A percentile compares a stretch with the other conserved stretches of the same genome.
phyloP scores from a whole-genome alignment of 2,113 vertebrate species.

The Antechinus flavipes region DNA sequence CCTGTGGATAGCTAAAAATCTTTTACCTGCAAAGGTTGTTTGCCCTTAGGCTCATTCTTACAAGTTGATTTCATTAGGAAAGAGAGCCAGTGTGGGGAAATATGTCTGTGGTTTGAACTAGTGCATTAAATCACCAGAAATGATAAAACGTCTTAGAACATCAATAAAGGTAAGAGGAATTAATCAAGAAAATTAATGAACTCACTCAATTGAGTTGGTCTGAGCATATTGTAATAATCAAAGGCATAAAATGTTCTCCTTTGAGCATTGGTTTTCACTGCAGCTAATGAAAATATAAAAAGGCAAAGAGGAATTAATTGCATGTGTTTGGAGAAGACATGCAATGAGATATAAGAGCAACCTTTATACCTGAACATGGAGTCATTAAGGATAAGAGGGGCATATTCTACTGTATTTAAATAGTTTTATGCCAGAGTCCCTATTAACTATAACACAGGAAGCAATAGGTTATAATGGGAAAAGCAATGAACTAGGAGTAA shows the following conservation, averaged over 20 bases:
- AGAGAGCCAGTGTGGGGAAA: neutral
- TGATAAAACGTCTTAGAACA: conserved; percentile 43
- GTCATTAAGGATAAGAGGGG: neutral
- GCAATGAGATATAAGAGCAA: neutral
- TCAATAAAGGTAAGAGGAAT: conserved; percentile 31
- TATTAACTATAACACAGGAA: neutral
- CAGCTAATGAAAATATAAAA: conserved; percentile 43
- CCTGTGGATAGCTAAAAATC: rapidly evolving
- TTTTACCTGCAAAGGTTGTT: neutral
- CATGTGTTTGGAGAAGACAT: neutral
- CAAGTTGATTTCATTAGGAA: neutral
- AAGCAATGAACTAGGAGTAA: neutral
- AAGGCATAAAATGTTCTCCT: conserved; percentile 41
- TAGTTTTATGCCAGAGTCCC: neutral
- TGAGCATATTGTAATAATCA: conserved; percentile 52
- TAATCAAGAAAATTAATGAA: conserved; percentile 65
- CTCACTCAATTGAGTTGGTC: conserved; percentile 41
- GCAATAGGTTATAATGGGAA: neutral
- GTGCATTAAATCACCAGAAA: conserved; percentile 1
- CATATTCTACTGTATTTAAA: neutral
- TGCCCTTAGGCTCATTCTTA: neutral
- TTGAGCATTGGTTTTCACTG: conserved; percentile 21
- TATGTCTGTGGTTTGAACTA: neutral
- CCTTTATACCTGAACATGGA: neutral
- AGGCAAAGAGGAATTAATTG: neutral